phyloP scores from a whole-genome alignment of 2,113 vertebrate genomes.

The Paramisgurnus dabryanus region DNA sequence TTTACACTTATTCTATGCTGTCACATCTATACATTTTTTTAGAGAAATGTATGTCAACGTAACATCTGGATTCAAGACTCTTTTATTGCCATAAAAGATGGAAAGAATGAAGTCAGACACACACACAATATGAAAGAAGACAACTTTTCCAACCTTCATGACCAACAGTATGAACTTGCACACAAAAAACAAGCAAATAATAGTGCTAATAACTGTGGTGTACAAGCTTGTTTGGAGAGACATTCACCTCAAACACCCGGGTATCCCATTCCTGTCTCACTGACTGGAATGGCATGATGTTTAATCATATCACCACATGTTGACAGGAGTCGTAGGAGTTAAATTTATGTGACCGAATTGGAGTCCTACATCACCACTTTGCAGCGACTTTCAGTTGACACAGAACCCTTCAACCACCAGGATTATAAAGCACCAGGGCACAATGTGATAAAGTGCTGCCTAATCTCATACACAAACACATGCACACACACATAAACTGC shows the following conservation, averaged over 20 bases:
- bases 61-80: neutral
- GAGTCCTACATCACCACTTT: neutral
- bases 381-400: slow-evolving; percentile 29
- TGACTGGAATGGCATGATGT: neutral
- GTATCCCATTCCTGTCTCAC: neutral
- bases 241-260: neutral
- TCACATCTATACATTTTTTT: neutral
- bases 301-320: neutral
- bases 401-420: slow-evolving; percentile 23
- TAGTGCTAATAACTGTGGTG: neutral
- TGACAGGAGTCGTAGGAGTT: neutral
- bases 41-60: neutral
- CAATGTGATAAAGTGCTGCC: slow-evolving; percentile 36
- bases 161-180: neutral
- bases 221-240: neutral
- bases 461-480: slow-evolving; percentile 27
- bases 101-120: neutral
- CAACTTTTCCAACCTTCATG: neutral
- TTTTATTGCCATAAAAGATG: neutral
- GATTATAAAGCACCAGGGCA: slow-evolving; percentile 27
- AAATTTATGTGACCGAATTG: neutral
- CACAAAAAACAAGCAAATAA: slow-evolving; percentile 3
- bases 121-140: neutral
- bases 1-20: neutral
- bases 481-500: slow-evolving; percentile 10